A percentile compares a stretch with the other conserved stretches of the same genome.
Evolutionary conservation across 1,140 invertebrate species (phyloP).

Genomic region (Atta cephalotes): DNA sequence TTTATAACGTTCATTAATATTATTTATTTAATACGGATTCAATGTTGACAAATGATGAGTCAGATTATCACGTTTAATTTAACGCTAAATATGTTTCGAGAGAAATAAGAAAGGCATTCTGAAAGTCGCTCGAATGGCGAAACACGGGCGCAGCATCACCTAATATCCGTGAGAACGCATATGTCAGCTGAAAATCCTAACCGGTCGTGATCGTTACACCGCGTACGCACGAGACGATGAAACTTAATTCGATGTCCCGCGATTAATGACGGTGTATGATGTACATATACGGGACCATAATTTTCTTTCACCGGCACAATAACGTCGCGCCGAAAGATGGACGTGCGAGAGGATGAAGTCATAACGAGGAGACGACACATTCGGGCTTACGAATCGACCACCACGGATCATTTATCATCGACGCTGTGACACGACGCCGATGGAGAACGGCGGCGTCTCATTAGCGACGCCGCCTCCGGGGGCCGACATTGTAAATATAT

Average conservation of each 20-base stretch:
- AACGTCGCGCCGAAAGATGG: conserved; percentile 13
- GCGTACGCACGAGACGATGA: conserved; percentile 4
- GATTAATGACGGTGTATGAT: conserved; percentile 51
- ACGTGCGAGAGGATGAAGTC: conserved; percentile 57
- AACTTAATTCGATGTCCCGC: conserved; percentile 55
- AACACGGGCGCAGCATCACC: conserved; percentile 9
- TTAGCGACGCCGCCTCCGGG: conserved; percentile 53
- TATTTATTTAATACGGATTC: conserved; percentile 14
- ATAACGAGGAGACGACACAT: conserved; percentile 58
- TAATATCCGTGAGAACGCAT: conserved; percentile 60
- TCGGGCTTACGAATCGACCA: conserved; percentile 40
- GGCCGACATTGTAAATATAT: neutral
- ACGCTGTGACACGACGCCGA: conserved; percentile 48
- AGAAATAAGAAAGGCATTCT: neutral
- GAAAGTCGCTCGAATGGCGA: neutral
- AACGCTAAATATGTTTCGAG: conserved; percentile 14
- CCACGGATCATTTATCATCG: conserved; percentile 63
- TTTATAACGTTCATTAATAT: neutral
- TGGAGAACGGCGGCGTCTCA: conserved; percentile 48
- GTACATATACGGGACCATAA: conserved; percentile 34
- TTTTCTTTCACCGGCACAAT: conserved; percentile 62
- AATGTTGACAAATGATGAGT: neutral
- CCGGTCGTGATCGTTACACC: conserved; percentile 35
- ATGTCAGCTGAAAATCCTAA: conserved; percentile 45
- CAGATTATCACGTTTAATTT: neutral